These are phyloP conservation scores for Palaemon carinicauda DNA, from an alignment of 1,140 invertebrate genomes.

Conservation along the genomic window DNA sequence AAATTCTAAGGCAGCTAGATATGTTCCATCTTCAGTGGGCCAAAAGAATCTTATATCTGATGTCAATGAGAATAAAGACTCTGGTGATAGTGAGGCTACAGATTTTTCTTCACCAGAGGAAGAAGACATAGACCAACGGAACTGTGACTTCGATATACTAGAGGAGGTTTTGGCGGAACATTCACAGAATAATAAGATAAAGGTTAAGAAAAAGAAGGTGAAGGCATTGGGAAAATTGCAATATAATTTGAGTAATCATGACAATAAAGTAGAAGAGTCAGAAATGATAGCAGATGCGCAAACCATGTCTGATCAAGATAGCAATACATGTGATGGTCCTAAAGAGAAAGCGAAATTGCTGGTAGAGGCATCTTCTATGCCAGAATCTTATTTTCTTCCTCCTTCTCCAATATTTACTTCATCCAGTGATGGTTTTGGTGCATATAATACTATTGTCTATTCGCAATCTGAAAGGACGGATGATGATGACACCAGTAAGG, in stretches of 20 bases:
- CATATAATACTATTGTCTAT: conserved; percentile 12
- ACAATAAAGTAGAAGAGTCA: conserved; percentile 20
- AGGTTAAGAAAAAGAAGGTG: conserved; percentile 42
- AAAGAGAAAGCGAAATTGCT: conserved; percentile 59
- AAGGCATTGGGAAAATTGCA: conserved; percentile 31
- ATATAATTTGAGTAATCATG: conserved; percentile 24
- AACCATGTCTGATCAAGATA: conserved; percentile 19
- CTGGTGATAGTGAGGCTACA: conserved; percentile 61
- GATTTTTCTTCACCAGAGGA: conserved; percentile 62
- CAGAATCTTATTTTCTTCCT: conserved; percentile 43
- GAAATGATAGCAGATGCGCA: conserved; percentile 37
- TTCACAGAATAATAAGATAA: conserved; percentile 54
- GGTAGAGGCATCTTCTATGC: conserved; percentile 10
- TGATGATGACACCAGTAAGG: neutral
- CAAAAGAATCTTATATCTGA: neutral
- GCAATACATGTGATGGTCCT: conserved; percentile 36
- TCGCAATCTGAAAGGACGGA: neutral
- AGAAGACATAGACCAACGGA: conserved; percentile 14
- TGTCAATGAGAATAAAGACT: neutral
- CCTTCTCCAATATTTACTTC: conserved; percentile 56
- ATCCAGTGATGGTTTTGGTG: conserved; percentile 31
- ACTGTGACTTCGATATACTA: conserved; percentile 65
- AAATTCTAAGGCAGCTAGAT: conserved; percentile 44
- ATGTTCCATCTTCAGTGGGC: conserved; percentile 9
- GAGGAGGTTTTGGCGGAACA: conserved; percentile 62